Evolutionary conservation across 1,140 invertebrate species (phyloP).

Genomic region (Dryas iulia): DNA sequence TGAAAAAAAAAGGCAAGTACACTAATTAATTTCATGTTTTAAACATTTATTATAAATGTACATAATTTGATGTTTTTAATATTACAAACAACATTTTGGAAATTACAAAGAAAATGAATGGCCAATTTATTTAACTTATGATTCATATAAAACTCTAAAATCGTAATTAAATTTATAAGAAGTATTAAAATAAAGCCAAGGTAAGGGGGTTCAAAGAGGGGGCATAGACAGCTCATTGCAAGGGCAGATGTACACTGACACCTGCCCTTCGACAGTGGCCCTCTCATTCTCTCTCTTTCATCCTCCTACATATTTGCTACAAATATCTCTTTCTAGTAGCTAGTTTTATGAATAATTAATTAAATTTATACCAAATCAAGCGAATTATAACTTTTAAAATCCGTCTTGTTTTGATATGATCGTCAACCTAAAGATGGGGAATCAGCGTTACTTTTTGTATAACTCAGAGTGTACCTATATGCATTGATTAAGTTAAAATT

Average conservation of each 20-base stretch:
- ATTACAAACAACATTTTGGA: background rate
- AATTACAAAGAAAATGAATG: background rate
- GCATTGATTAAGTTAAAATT: slow-evolving; percentile 28
- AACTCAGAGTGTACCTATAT: slow-evolving; percentile 18
- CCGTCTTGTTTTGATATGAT: slow-evolving; percentile 9
- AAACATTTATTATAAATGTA: no score
- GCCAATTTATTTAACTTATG: background rate
- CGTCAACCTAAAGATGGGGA: slow-evolving; percentile 17
- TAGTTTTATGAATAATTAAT: slow-evolving; percentile 54
- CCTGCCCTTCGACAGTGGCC: slow-evolving; percentile 55
- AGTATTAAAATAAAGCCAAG: slow-evolving; percentile 28
- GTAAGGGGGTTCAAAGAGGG: slow-evolving; percentile 49
- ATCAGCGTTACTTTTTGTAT: slow-evolving; percentile 7
- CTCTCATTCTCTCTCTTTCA: slow-evolving; percentile 41
- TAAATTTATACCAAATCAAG: slow-evolving; percentile 43
- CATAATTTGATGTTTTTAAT: no score
- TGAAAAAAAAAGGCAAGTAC: no score
- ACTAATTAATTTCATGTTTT: no score
- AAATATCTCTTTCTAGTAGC: slow-evolving; percentile 44
- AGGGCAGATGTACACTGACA: slow-evolving; percentile 63
- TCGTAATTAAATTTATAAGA: slow-evolving; percentile 1
- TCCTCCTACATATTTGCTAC: slow-evolving; percentile 36
- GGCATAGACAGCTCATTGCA: slow-evolving; percentile 44
- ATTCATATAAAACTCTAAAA: background rate
- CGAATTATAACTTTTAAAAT: slow-evolving; percentile 27